These are phyloP conservation scores for Cydia fagiglandana DNA, from an alignment of 1,140 invertebrate genomes.

Conservation along the genomic window DNA sequence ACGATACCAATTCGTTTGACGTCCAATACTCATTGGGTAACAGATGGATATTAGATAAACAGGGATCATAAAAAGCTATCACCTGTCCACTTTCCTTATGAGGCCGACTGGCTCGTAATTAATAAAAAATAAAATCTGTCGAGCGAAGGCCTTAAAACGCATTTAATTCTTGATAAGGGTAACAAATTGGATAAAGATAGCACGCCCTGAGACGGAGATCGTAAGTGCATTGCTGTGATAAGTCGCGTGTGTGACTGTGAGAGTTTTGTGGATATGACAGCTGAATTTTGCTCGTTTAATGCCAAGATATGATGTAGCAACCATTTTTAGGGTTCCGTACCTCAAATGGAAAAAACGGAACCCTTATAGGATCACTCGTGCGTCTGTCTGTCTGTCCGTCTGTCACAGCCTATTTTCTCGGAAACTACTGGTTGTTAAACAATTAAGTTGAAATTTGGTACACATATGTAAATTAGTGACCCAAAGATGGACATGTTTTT, in stretches of 20 bases:
- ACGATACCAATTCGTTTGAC: constrained; percentile 34
- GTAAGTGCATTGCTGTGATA: constrained; percentile 78
- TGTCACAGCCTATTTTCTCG: too few relatives aligned
- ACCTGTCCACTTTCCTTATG: constrained; percentile 45
- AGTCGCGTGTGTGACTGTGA: constrained; percentile 50
- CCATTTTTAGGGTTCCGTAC: too few relatives aligned
- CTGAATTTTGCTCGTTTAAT: neutral
- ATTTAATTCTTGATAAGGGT: constrained; percentile 79
- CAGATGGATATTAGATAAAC: constrained; percentile 64
- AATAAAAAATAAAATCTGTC: constrained; percentile 73
- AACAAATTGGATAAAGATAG: constrained; percentile 79
- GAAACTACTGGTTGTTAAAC: too few relatives aligned
- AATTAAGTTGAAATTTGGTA: too few relatives aligned
- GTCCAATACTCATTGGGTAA: constrained; percentile 53
- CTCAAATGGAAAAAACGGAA: too few relatives aligned
- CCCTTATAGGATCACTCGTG: too few relatives aligned
- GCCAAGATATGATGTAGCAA: neutral
- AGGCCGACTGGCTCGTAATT: constrained; percentile 58
- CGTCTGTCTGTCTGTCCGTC: too few relatives aligned
- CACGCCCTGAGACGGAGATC: constrained; percentile 66
- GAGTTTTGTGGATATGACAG: constrained; percentile 46
- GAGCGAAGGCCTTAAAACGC: constrained; percentile 69
- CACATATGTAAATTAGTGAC: too few relatives aligned
- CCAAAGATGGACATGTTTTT: too few relatives aligned
- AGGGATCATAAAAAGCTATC: constrained; percentile 53